Evolutionary conservation across 1,140 invertebrate species (phyloP).

Genomic region (Lasioglossum baleicum): DNA sequence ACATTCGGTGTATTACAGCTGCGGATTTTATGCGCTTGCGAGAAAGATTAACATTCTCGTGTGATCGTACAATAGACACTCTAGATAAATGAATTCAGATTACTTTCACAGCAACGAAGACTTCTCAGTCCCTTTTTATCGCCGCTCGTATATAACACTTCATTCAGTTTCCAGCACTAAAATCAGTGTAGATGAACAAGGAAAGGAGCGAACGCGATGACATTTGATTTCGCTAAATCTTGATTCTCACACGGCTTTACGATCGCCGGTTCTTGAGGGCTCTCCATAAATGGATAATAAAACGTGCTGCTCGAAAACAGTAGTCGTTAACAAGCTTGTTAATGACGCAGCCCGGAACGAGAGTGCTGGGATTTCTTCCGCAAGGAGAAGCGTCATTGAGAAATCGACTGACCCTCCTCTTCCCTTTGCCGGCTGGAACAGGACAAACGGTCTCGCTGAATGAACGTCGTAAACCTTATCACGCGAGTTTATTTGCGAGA

Average conservation of each 20-base stretch:
- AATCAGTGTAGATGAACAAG: background rate
- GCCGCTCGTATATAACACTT: no score
- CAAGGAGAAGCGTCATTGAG: constrained; percentile 5
- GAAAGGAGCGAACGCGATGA: background rate
- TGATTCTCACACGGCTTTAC: background rate
- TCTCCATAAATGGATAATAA: background rate
- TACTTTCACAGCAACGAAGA: no score
- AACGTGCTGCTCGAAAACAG: background rate
- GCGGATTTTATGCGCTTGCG: no score
- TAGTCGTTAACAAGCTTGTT: constrained; percentile 2
- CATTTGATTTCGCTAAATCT: background rate
- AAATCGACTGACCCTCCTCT: constrained; percentile 18
- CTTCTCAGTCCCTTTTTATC: no score
- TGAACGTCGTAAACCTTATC: constrained; percentile 60
- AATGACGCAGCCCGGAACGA: background rate
- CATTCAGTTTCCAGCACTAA: background rate
- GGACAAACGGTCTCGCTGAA: constrained; percentile 40
- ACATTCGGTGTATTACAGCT: no score
- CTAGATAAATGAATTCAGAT: no score
- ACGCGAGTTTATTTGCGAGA: constrained; percentile 46
- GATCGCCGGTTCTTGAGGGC: background rate
- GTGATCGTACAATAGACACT: no score
- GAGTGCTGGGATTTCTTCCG: constrained; percentile 28
- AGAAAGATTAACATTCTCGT: no score
- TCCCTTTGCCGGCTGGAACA: constrained; percentile 31